Evolutionary conservation across 2,888 invertebrate genomes (phyloP).

Genomic region (Campoletis raptor): DNA sequence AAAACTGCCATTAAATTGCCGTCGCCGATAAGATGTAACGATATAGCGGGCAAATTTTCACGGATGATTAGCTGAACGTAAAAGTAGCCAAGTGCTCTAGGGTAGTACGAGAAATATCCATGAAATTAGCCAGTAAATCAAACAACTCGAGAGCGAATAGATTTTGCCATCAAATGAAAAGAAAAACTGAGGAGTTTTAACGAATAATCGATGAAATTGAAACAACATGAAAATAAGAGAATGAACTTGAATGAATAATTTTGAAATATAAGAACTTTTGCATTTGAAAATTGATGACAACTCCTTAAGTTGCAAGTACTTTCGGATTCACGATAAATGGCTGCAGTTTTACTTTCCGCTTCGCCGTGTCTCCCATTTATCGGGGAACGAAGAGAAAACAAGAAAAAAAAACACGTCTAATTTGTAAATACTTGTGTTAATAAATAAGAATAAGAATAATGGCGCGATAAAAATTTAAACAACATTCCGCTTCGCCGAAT

Average conservation of each 20-base stretch:
- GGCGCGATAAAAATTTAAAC: constrained; percentile 47
- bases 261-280: neutral
- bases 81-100: constrained; percentile 62
- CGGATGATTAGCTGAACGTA: constrained; percentile 60
- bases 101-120: constrained; percentile 43
- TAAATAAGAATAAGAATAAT: constrained; percentile 8
- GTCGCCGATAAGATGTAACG: constrained; percentile 46
- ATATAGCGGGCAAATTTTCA: constrained; percentile 48
- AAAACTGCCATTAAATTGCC: constrained; percentile 60
- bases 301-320: neutral
- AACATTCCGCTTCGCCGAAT: constrained; percentile 59
- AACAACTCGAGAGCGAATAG: constrained; percentile 14
- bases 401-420: constrained; percentile 22
- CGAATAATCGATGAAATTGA: neutral
- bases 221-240: neutral
- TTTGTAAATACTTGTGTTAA: constrained; percentile 65
- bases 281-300: neutral
- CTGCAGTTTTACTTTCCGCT: constrained; percentile 55
- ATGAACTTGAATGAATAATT: neutral
- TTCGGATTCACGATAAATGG: constrained; percentile 45
- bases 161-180: neutral
- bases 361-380: constrained; percentile 56
- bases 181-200: constrained; percentile 10
- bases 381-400: constrained; percentile 22
- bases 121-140: constrained; percentile 47